Evolutionary conservation across 2,113 vertebrate genomes (phyloP).

Genomic region (Tragelaphus scriptus): DNA sequence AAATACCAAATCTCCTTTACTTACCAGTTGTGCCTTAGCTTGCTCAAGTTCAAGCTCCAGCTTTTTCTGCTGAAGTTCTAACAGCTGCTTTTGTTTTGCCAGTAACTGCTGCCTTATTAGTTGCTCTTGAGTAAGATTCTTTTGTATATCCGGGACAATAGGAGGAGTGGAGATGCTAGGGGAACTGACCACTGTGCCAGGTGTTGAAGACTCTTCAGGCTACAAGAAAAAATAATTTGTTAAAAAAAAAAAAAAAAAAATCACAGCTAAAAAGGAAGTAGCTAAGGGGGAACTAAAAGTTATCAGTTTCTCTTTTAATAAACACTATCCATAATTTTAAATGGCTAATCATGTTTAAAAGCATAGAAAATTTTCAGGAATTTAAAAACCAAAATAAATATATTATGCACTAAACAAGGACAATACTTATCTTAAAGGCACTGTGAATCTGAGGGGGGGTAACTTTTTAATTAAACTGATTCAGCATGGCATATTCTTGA

Average conservation of each 20-base stretch:
- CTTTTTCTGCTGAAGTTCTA: constrained; percentile 99
- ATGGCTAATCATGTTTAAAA: neutral
- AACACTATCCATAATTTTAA: neutral
- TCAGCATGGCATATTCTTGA: neutral
- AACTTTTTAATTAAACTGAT: neutral
- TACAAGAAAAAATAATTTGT: constrained; percentile 74
- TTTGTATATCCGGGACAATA: constrained; percentile 83
- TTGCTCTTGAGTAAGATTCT: constrained; percentile 95
- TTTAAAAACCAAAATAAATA: constrained; percentile 9
- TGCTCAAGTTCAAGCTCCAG: constrained; percentile 98
- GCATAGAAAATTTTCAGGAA: neutral
- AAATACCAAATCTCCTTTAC: constrained; percentile 64
- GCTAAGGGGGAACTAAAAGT: neutral
- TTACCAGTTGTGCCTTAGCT: constrained; percentile 97
- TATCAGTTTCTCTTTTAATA: neutral
- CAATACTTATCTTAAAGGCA: neutral
- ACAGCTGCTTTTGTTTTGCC: constrained; percentile 97
- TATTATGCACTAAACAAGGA: neutral
- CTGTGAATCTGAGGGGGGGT: neutral
- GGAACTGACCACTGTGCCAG: constrained; percentile 78
- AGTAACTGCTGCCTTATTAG: constrained; percentile 96
- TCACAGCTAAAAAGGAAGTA: neutral
- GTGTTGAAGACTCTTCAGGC: constrained; percentile 88
- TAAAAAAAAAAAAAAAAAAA: neutral
- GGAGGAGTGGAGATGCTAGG: constrained; percentile 78